A percentile compares a stretch with the other conserved stretches of the same genome.
phyloP scores from a whole-genome alignment of 2,888 invertebrate genomes.

The Drosophila ezoana region DNA sequence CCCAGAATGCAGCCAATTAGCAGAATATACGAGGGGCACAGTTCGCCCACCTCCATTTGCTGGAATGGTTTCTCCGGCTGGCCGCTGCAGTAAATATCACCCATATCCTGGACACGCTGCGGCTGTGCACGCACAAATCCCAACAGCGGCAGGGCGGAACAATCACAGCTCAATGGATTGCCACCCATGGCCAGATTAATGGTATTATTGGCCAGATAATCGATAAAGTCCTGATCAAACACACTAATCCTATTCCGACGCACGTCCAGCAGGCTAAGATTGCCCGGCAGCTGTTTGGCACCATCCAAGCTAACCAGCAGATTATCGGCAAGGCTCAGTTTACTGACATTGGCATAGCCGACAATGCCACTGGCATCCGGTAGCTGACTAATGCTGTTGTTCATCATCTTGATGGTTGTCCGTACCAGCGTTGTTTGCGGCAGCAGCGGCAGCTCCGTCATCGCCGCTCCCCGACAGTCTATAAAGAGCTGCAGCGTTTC shows the following conservation, averaged over 20 bases:
- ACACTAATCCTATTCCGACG: constrained; percentile 86
- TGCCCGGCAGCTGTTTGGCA: constrained; percentile 83
- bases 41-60: constrained; percentile 75
- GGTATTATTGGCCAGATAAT: constrained; percentile 85
- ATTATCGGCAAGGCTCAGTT: constrained; percentile 86
- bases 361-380: constrained; percentile 68
- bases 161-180: constrained; percentile 89
- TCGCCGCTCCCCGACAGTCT: constrained; percentile 85
- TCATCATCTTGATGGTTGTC: constrained; percentile 84
- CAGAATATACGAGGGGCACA: constrained; percentile 84
- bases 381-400: constrained; percentile 82
- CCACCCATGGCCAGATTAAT: constrained; percentile 86
- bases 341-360: constrained; percentile 85
- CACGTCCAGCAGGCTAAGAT: constrained; percentile 86
- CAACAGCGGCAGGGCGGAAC: constrained; percentile 87
- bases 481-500: constrained; percentile 82
- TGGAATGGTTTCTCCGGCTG: constrained; percentile 59
- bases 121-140: constrained; percentile 85
- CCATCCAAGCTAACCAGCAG: constrained; percentile 79
- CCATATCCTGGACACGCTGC: constrained; percentile 67
- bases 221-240: constrained; percentile 84
- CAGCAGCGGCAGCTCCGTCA: constrained; percentile 84
- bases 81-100: constrained; percentile 63
- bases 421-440: constrained; percentile 63
- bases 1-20: constrained; percentile 84